Evolutionary conservation across 35 echinoderm and acorn worm species (phyloP), one percentile per base, ranked within the genome.

Genomic region (Lytechinus variegatus): DNA sequence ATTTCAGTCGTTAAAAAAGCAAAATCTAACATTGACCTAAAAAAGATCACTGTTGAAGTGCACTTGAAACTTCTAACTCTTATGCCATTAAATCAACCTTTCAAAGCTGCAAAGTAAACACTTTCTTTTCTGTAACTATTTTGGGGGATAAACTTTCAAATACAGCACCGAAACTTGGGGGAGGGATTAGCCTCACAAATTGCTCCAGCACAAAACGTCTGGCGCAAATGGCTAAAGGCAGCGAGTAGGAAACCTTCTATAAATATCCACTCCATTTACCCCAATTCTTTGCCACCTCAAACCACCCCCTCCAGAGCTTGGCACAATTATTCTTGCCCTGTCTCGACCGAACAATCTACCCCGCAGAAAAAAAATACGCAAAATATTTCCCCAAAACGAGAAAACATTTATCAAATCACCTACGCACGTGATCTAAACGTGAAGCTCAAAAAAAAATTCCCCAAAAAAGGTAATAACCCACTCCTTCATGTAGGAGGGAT

Each of bases 21-120:
- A 90, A 90, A 90, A 90, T 33, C 27, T 90, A 90, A 90, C 52
- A 90, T 90, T 90, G 88, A 90, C 88, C 88, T 44, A 44, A 90
- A 44, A 90, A 90, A 90, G 52, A 44, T 54, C 28, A 90, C 52
- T 44, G 10, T 90, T 44, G 33, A 33, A 54, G 24, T 52, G 66
- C 66, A 79, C 66, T 52, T 52, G 88, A 90, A 90, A 90, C 24
- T 90, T 90, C 27, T 54, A 90, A 54, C 28, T 54, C 28, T 12
- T 90, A 33, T 12, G 14, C 88, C 52, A 90, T 52, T 54, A 90
- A 52, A 90, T 90, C 88, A 44, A 90, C 52, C 29, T 90, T 44
- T 44, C 88, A 90, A 90, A 90, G 88, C 27, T 21, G 88, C 88
- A 90, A 90, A 90, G 52, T 44, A 44, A 90, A 90, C 88, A 90